Base-by-base conservation (phyloP, 1,140 invertebrate genomes). In the Macrosteles quadrilineatus region DNA sequence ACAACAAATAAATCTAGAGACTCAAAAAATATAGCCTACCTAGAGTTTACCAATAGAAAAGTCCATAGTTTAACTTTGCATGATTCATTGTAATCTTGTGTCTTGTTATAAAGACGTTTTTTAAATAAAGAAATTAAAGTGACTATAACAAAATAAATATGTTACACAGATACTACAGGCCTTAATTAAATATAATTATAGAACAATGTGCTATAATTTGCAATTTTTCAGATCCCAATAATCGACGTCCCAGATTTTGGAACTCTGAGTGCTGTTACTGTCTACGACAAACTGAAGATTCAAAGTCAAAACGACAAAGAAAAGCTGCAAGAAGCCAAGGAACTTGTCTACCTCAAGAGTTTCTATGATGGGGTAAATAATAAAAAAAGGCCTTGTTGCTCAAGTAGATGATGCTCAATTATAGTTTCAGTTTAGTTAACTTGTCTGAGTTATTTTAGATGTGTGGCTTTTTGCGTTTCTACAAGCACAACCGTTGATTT, bases 221-320 rank as follows among this genome's bases (percentile, higher is more conserved):
- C n/a, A n/a, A 50, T 30, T 25, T 47, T 66, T 62, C 85, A 95
- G 80, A 84, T 98, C 31, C 90, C 96, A 1, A 97, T 99, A 62
- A 89, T 99, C 59, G 89, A 98, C 75, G 89, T 99, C 30, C 94
- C 96, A 1, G 96, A 91, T 27, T 90, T 91, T 77, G 97, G 97
- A 1, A 91, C 91, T 72, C 82, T 98, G 6, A 84, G 89, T 73
- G 98, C 97, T 1, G 90, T 95, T 0, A 86, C 86, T 74, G 83
- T 92, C 0, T 98, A 95, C 80, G 90, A 98, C 19, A 86, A 91
- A 75, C 82, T 99, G 9, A 98, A 98, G 82, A 97, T 99, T 75
- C 92, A 96, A 80, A 97, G 95, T 78, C 97, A 98, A 83, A 99
- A 99, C 83, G 98, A 99, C 77, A 90, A 88, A 77, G 94, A 96